Evolutionary conservation across 2,797 vertebrate genomes (phyloP).

Genomic region (Threskiornis aethiopicus): DNA sequence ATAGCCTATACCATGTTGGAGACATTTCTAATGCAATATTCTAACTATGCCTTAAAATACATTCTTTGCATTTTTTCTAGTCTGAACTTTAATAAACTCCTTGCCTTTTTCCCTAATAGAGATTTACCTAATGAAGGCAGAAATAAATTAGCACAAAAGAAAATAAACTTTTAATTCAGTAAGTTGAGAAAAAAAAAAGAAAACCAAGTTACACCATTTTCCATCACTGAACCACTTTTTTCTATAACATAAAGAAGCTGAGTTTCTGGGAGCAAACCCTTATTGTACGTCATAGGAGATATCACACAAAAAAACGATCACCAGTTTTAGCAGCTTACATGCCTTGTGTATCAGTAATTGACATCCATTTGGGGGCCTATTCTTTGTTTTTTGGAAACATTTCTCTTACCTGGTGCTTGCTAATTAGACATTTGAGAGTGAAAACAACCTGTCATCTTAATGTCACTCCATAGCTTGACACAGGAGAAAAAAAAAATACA

Average conservation of each 20-base stretch:
- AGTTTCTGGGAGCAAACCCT: neutral
- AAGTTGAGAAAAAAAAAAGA: neutral
- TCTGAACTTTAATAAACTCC: neutral
- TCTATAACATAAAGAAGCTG: neutral
- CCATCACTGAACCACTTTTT: neutral
- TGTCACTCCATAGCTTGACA: neutral
- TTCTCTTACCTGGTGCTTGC: neutral
- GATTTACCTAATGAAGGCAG: neutral
- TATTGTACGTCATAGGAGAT: neutral
- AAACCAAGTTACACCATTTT: neutral
- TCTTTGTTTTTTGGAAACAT: constrained; percentile 1
- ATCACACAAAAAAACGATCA: neutral
- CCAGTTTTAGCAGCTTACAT: neutral
- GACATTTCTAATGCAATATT: neutral
- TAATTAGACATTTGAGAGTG: constrained; percentile 18
- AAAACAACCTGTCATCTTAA: neutral
- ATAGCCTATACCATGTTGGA: neutral
- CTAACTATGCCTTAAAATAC: neutral
- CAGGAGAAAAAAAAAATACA: rapidly evolving
- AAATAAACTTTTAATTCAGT: neutral
- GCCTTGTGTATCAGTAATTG: neutral
- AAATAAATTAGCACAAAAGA: neutral
- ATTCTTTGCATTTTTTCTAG: neutral
- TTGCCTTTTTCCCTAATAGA: neutral
- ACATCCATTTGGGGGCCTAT: neutral